Conservation (phyloP, 2,888 invertebrate genomes). For the Calliopum simillimum region DNA sequence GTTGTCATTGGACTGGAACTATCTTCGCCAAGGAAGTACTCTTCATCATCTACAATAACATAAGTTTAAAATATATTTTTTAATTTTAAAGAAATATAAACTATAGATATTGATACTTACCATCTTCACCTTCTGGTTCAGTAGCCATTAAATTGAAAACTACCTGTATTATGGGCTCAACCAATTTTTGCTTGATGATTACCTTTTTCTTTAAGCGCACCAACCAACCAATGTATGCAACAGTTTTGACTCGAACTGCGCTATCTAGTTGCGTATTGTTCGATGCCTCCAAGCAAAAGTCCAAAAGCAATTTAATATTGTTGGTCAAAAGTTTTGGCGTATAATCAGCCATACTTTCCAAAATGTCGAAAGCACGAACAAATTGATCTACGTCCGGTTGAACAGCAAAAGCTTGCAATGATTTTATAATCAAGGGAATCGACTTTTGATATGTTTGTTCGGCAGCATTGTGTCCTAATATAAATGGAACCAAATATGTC, state of each 20-base stretch:
- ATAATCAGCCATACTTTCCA: constrained; percentile 65
- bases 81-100: background rate
- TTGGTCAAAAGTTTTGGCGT: constrained; percentile 67
- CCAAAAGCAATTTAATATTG: constrained; percentile 74
- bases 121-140: constrained; percentile 72
- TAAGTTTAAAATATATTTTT: background rate
- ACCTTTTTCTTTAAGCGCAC: constrained; percentile 79
- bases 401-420: constrained; percentile 71
- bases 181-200: constrained; percentile 76
- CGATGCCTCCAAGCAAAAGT: constrained; percentile 76
- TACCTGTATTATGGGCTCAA: constrained; percentile 76
- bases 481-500: constrained; percentile 74
- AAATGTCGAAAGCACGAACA: constrained; percentile 61
- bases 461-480: constrained; percentile 71
- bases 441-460: constrained; percentile 71
- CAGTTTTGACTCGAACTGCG: constrained; percentile 75
- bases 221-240: constrained; percentile 76
- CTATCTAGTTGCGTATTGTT: constrained; percentile 71
- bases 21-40: constrained; percentile 75
- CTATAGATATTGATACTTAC: constrained; percentile 66
- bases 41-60: constrained; percentile 70
- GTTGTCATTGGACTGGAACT: constrained; percentile 75
- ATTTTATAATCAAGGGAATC: constrained; percentile 74
- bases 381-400: constrained; percentile 70
- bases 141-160: constrained; percentile 78